Percentiles rank a stretch among this genome's conserved stretches.
These are phyloP conservation scores for Macquaria australasica DNA, from an alignment of 2,113 vertebrate genomes.

Conservation along the genomic window DNA sequence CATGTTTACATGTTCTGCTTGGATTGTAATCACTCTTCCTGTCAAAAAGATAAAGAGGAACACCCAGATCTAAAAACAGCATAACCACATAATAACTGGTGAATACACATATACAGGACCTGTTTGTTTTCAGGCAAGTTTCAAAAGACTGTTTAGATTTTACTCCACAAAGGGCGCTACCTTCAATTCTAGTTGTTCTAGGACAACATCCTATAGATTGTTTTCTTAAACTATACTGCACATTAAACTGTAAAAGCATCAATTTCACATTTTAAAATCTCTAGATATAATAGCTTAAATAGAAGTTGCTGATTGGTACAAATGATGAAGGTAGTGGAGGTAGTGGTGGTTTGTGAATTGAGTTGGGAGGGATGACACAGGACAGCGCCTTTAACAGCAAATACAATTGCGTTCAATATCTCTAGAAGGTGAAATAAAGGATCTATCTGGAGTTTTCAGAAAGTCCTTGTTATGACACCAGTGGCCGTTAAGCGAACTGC, in stretches of 20 bases:
- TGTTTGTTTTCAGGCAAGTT: constrained; percentile 17
- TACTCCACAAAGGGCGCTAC: background rate
- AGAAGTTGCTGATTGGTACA: background rate
- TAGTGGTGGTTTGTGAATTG: background rate
- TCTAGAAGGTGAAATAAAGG: background rate
- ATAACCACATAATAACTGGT: background rate
- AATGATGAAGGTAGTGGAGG: background rate
- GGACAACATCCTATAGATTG: background rate
- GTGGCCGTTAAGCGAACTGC: too few species aligned
- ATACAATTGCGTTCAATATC: background rate
- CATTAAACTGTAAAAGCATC: background rate
- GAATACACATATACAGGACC: background rate
- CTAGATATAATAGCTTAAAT: background rate
- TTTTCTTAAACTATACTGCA: background rate
- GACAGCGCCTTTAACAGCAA: background rate
- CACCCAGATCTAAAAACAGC: constrained; percentile 41
- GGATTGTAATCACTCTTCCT: constrained; percentile 67
- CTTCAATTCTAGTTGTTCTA: background rate
- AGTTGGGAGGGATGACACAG: background rate
- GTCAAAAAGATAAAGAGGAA: constrained; percentile 59
- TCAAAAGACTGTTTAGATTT: background rate
- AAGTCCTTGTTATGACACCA: too few species aligned
- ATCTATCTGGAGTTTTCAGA: too few species aligned
- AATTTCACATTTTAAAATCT: background rate
- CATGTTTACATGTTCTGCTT: constrained; percentile 56